phyloP scores from a whole-genome alignment of 2,797 vertebrate genomes.

The Florisuga fusca region DNA sequence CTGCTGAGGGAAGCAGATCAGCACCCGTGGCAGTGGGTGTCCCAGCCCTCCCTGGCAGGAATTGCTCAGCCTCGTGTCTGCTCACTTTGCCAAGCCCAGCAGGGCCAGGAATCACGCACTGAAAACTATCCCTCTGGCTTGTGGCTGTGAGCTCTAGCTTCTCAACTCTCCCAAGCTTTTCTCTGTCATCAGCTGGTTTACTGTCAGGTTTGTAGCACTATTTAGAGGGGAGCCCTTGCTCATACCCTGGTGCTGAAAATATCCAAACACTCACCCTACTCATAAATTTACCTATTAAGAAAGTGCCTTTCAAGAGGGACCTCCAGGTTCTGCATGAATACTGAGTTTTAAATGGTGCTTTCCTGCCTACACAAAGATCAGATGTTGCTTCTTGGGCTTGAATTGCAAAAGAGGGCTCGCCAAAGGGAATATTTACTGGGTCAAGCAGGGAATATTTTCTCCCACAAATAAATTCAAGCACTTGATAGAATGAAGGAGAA shows the following conservation, averaged over 20 bases:
- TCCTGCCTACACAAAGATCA: neutral
- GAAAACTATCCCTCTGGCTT: neutral
- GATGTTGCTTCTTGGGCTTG: neutral
- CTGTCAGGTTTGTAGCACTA: rapidly evolving
- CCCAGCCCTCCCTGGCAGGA: neutral
- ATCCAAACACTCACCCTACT: neutral
- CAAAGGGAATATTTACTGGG: neutral
- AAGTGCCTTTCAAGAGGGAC: neutral
- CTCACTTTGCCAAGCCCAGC: neutral
- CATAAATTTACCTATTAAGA: neutral
- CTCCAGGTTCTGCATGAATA: neutral
- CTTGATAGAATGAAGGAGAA: neutral
- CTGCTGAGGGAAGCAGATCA: neutral
- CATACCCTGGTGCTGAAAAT: neutral
- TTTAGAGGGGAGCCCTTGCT: neutral
- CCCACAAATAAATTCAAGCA: neutral
- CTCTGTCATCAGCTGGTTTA: neutral
- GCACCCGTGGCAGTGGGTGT: neutral
- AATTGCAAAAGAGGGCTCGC: neutral
- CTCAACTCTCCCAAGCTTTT: neutral
- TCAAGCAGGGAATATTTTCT: neutral
- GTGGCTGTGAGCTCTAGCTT: neutral
- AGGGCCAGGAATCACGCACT: neutral
- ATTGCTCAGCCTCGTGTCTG: rapidly evolving
- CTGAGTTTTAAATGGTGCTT: neutral